These are phyloP conservation scores for Lochmaea crataegi DNA, from an alignment of 2,888 invertebrate species.

Conservation along the genomic window DNA sequence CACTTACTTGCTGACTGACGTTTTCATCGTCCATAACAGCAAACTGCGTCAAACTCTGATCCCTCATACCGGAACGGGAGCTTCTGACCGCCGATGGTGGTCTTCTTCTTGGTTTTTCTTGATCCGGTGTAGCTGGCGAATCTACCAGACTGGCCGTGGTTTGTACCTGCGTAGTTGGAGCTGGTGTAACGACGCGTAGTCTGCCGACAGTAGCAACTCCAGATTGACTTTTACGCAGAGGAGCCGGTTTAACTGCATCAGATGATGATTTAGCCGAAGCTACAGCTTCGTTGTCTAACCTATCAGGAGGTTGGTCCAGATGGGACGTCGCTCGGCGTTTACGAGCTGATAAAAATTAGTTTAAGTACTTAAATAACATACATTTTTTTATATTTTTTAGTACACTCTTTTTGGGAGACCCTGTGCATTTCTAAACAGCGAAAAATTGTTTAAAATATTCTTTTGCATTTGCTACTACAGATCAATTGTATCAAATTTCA, in stretches of 20 bases:
- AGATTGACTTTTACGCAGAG: conserved; percentile 63
- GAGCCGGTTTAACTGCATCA: conserved; percentile 61
- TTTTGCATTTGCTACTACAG: too few species aligned
- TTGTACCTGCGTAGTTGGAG: conserved; percentile 34
- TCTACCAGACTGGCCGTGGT: conserved; percentile 52
- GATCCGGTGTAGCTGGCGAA: conserved; percentile 59
- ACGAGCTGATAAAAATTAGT: conserved; percentile 52
- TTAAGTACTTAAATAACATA: background rate
- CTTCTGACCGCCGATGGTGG: conserved; percentile 62
- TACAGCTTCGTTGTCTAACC: conserved; percentile 76
- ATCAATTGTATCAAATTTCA: too few species aligned
- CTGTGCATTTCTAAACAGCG: too few species aligned
- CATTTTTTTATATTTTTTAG: background rate
- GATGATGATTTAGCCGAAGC: conserved; percentile 68
- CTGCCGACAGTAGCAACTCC: conserved; percentile 79
- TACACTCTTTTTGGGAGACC: background rate
- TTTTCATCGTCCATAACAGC: conserved; percentile 95
- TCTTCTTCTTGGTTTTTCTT: conserved; percentile 65
- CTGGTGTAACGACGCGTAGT: conserved; percentile 74
- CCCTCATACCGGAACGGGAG: conserved; percentile 70
- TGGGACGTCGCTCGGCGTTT: conserved; percentile 63
- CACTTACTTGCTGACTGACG: conserved; percentile 81
- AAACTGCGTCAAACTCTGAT: conserved; percentile 89
- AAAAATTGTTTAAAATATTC: too few species aligned
- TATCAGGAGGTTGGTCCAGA: conserved; percentile 63